Evolutionary conservation across 1,140 invertebrate species (phyloP), one percentile per base, ranked within the genome.

Genomic region (Protaetia brevitarsis): DNA sequence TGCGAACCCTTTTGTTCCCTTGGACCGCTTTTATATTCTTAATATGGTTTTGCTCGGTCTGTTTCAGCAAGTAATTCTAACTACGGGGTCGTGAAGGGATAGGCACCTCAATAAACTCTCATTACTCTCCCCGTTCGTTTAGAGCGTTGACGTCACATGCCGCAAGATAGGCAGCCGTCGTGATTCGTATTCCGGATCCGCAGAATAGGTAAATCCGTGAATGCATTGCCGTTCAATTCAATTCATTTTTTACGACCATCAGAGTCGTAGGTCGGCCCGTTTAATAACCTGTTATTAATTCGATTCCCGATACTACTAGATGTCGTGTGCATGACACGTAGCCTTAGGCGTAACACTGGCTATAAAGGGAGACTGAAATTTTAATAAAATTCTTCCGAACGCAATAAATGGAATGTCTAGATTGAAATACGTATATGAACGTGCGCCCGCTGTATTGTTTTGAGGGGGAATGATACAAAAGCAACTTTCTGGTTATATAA

Each of bases 111-210:
- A 19, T 59, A 59, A 59, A 59, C 27, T 19, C 27, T 13, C 57
- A 31, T 59, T 27, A 19, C 26, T 31, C 30, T 13, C 60, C 19
- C 21, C 60, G 60, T 19, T 62, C 60, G 31, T 62, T 62, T 62
- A 36, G 19, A 19, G 36, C 60, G n/a, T 34, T 62, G 60, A 62
- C 60, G 60, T 62, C 60, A 62, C 60, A 31, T 31, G 31, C 60
- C 60, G n/a, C n/a, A 59, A 28, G 57, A 59, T 59, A 62, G 36
- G 13, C 19, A 19, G 8, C 21, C 60, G 19, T 11, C 29, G 31
- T 30, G 60, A 34, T 62, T 62, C 29, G 60, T 7, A 36, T 62
- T 21, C 60, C 60, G 27, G 29, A 31, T 34, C 60, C 29, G 21
- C 19, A 31, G 26, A 62, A 37, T 62, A 62, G 60, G 60, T 62